A percentile compares a stretch with the other conserved stretches of the same genome.
Conservation (phyloP, 2,113 vertebrate genomes). For the Apus apus region DNA sequence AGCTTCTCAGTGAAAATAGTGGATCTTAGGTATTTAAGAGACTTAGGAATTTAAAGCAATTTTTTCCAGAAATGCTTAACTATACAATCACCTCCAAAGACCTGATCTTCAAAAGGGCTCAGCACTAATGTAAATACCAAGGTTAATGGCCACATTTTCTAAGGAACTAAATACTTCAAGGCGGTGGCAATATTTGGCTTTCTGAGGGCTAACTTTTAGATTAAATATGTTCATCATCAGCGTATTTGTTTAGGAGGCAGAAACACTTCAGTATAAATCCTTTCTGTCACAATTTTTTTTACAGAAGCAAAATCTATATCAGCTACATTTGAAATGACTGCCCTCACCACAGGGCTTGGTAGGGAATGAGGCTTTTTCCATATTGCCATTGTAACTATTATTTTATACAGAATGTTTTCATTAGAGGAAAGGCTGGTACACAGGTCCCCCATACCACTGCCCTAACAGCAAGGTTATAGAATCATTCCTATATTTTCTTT, state of each 20-base stretch:
- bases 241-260: neutral
- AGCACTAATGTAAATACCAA: neutral
- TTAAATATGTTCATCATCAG: neutral
- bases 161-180: neutral
- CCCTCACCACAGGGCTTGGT: neutral
- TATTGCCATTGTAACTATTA: neutral
- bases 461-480: rapidly evolving
- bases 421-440: neutral
- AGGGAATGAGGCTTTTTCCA: neutral
- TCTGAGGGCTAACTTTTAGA: neutral
- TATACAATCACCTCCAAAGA: neutral
- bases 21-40: neutral
- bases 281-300: neutral
- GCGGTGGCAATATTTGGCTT: neutral
- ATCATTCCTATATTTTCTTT: neutral
- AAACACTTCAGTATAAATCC: neutral
- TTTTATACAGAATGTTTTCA: neutral
- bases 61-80: neutral
- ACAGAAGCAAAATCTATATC: neutral
- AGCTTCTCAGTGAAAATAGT: neutral
- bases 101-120: neutral
- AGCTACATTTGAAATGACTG: neutral
- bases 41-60: neutral
- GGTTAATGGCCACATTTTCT: neutral
- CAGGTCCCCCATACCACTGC: neutral